Conservation (phyloP, 1,140 invertebrate species). For the Drosophila gunungcola region DNA sequence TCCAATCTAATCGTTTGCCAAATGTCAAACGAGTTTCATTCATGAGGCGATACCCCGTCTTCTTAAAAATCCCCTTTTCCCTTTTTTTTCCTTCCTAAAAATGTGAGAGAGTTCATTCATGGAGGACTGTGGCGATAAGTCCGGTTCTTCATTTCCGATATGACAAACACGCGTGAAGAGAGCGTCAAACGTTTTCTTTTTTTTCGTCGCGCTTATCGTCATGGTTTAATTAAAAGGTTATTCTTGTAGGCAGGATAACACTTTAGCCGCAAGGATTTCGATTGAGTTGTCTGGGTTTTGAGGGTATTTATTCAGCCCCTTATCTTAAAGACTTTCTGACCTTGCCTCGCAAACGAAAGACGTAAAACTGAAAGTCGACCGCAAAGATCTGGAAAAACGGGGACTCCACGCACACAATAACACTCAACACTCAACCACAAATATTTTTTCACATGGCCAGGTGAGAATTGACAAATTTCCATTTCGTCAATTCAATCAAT, state of each 20-base stretch:
- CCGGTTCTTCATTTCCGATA: constrained; percentile 54
- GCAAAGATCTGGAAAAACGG: constrained; percentile 30
- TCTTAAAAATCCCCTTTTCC: too few relatives aligned
- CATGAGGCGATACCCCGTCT: constrained; percentile 35
- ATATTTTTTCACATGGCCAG: constrained; percentile 51
- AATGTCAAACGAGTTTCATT: constrained; percentile 72
- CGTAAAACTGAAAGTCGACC: constrained; percentile 72
- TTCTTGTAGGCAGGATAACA: constrained; percentile 70
- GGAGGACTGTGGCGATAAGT: constrained; percentile 16
- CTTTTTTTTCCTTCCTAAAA: constrained; percentile 3
- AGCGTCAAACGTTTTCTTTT: constrained; percentile 63
- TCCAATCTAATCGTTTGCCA: constrained; percentile 75
- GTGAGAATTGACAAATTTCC: constrained; percentile 81
- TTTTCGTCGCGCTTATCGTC: constrained; percentile 37
- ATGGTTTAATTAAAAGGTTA: constrained; percentile 84
- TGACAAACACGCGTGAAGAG: constrained; percentile 74
- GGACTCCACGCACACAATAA: constrained; percentile 4
- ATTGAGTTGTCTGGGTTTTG: constrained; percentile 56
- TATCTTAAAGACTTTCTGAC: constrained; percentile 77
- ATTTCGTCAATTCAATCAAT: constrained; percentile 81
- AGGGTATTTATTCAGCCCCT: constrained; percentile 17
- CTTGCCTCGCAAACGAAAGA: constrained; percentile 34
- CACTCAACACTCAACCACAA: constrained; percentile 48
- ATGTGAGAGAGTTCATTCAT: constrained; percentile 29
- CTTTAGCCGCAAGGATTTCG: constrained; percentile 27